Conservation (phyloP, 2,113 vertebrate genomes). For the Oxygymnocypris stewartii region DNA sequence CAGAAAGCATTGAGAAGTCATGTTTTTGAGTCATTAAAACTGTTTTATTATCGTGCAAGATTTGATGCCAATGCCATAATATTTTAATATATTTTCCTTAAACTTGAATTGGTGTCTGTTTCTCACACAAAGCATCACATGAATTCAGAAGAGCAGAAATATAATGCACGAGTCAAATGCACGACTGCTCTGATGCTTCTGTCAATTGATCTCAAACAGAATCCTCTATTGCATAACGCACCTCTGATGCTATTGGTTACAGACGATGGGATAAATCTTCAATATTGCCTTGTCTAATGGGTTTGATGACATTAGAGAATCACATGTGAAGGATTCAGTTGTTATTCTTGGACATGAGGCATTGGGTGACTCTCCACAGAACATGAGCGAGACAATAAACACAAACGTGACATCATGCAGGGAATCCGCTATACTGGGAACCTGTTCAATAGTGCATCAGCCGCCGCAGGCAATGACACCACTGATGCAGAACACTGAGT, state of each 20-base stretch:
- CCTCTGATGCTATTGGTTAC: not conserved
- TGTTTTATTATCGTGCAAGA: too few species aligned
- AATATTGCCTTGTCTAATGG: too few species aligned
- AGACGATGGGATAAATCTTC: not conserved
- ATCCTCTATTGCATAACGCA: not conserved
- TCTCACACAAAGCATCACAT: too few species aligned
- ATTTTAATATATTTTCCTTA: too few species aligned
- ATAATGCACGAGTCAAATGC: too few species aligned
- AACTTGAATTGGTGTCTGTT: too few species aligned
- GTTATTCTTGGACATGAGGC: not conserved
- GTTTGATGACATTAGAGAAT: not conserved
- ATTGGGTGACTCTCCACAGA: not conserved
- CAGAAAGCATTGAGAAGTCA: too few species aligned
- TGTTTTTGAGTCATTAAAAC: too few species aligned
- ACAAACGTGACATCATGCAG: slow-evolving; percentile 4
- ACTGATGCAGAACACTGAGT: slow-evolving; percentile 31
- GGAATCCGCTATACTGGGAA: slow-evolving; percentile 26
- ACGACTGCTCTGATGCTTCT: not conserved
- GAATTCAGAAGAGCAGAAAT: too few species aligned
- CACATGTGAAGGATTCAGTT: not conserved
- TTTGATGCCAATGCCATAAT: too few species aligned
- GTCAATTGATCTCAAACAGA: not conserved
- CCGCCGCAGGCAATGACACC: slow-evolving; percentile 28
- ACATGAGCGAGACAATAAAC: not conserved
- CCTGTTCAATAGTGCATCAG: slow-evolving; percentile 38